Evolutionary conservation across 2,797 vertebrate genomes (phyloP), one percentile per base, ranked within the genome.

Genomic region (Sebastes trivittatus): DNA sequence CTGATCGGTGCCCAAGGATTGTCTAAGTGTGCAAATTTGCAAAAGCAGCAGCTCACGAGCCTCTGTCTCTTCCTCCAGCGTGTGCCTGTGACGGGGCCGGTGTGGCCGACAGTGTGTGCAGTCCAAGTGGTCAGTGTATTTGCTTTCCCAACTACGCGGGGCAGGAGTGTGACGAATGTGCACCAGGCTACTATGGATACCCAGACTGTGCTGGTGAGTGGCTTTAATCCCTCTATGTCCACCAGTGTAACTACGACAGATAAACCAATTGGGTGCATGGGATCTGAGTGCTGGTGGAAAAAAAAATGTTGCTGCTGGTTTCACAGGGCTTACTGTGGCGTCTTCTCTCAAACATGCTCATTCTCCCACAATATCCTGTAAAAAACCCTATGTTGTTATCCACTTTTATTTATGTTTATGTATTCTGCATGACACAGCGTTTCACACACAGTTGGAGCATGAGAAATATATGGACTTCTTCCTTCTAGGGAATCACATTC

Each of bases 141-240:
- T 96, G 96, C 84, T 90, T 16, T 3, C 69, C 73, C 10, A 95
- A 92, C 85, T 96, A 91, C 1, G 82, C 80, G 6, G 95, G 96
- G 20, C 79, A 62, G 61, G 90, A 85, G 36, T 97, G 96, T 89
- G 92, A 94, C 3, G 87, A 83, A 23, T 96, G 96, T 11, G 94
- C 94, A 30, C 84, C 83, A 1, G 95, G 95, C 69, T 95, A 94
- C 91, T 95, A 96, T 75, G 91, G 93, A 65, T 96, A 95, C 76
- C 95, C 96, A 30, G 89, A 59, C 70, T 97, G 96, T 76, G 92
- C 85, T 32, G 32, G 93, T 96, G 89, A 94, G 94, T 95, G 79
- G 64, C 14, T 49, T 29, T 71, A 13, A 64, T 67, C 66, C n/a
- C 8, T 83, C 22, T 22, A 4, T 27, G 58, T 62, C 61, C 29